Base-by-base conservation (phyloP, 2,113 vertebrate genomes). In the Dromaius novaehollandiae region DNA sequence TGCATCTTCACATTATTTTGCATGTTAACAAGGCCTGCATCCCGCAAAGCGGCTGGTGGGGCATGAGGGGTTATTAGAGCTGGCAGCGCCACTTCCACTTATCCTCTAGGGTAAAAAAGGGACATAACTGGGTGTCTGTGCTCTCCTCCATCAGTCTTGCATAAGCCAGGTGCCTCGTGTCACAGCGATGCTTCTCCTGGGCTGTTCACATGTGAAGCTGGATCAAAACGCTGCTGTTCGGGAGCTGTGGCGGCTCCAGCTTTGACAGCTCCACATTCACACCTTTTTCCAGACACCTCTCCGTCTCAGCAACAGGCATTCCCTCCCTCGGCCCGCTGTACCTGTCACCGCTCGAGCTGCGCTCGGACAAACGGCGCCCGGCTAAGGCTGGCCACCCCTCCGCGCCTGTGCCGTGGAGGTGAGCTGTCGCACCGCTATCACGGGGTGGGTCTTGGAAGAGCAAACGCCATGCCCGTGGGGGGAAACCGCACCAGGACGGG, bases 1-100 rank as follows among this genome's bases (percentile, higher is more conserved):
- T 97, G 96, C 96, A 97, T 96, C 94, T 95, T 81, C 48, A 88
- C 94, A 82, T 97, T 94, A 91, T 95, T 98, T 97, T 94, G 91
- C 96, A 97, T 97, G 90, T 95, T 97, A 97, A 97, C 95, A 93
- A 89, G 94, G 94, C 17, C 94, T 92, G 96, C 34, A 1, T 68
- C 86, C 95, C 1, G 1, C 34, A 56, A 68, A 86, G 95, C 0
- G 40, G 73, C 87, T 80, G 90, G 77, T 68, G 93, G 92, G 88
- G 92, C 36, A 7, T 40, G 89, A 91, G 95, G 81, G 90, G 64
- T 85, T 77, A 94, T 93, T 61, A 65, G 91, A 90, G n/a, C 73
- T 81, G 77, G 86, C 84, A 93, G 87, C 1, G 2, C 38, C 58
- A 25, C 84, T 91, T 60, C 65, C 51, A 69, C 21, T 61, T 86